Evolutionary conservation across 2,797 vertebrate genomes (phyloP).

Genomic region (Gallinago stenura): DNA sequence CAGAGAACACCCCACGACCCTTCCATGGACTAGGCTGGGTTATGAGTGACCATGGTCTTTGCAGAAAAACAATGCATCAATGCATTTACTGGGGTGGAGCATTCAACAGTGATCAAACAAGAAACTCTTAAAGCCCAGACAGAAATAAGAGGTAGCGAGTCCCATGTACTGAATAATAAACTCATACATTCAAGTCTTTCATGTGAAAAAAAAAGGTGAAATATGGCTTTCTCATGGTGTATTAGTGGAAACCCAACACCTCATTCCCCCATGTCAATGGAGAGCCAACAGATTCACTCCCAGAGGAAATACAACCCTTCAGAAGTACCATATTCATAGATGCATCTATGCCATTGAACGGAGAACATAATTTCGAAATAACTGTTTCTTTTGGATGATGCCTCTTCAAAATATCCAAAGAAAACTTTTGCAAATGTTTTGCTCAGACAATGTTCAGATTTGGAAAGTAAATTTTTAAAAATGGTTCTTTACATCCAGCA

Average conservation of each 20-base stretch:
- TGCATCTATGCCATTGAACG: neutral
- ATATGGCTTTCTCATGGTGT: neutral
- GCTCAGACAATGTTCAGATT: neutral
- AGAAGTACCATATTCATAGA: neutral
- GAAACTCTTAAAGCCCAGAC: neutral
- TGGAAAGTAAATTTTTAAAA: neutral
- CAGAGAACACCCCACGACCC: neutral
- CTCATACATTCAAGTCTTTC: neutral
- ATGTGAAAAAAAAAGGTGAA: neutral
- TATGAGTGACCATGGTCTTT: neutral
- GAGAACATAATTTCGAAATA: slow-evolving; percentile 12
- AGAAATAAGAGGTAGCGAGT: neutral
- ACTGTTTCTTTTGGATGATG: slow-evolving; percentile 25
- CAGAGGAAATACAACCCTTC: neutral
- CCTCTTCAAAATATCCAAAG: slow-evolving; percentile 16
- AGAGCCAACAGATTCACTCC: neutral
- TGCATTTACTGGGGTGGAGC: neutral
- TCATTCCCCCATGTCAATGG: neutral
- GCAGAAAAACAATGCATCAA: neutral
- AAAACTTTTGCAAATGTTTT: slow-evolving; percentile 18
- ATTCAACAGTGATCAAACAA: accelerated
- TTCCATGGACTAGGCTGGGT: neutral
- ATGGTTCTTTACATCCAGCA: neutral
- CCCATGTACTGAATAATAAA: neutral
- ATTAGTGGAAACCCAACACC: neutral